Evolutionary conservation across 2,113 vertebrate genomes (phyloP).

Genomic region (Himantopus leucocephalus): DNA sequence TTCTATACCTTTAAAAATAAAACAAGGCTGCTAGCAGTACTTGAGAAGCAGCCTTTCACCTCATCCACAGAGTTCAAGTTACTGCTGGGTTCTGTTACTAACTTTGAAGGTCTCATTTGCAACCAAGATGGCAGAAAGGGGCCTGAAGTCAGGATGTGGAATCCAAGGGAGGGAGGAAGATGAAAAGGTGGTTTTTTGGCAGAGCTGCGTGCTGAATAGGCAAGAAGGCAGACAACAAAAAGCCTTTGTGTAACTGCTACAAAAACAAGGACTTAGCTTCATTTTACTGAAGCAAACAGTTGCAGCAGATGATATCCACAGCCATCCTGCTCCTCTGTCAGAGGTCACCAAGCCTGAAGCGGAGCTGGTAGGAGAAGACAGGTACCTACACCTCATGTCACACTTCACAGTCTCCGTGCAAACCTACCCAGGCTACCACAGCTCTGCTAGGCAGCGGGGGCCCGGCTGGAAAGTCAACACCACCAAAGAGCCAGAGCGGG

Average conservation of each 20-base stretch:
- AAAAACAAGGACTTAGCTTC: not conserved
- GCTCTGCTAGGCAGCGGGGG: not conserved
- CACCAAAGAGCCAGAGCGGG: not conserved
- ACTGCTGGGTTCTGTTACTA: not conserved
- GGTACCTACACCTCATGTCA: not conserved
- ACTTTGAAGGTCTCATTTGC: not conserved
- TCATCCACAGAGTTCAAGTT: not conserved
- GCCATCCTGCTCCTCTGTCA: not conserved
- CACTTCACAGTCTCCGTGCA: not conserved
- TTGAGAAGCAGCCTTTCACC: not conserved
- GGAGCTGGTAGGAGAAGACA: not conserved
- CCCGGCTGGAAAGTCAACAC: not conserved
- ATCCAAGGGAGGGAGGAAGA: not conserved
- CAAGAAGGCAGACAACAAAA: not conserved
- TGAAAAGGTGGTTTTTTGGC: not conserved
- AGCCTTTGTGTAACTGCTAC: not conserved
- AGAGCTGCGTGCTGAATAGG: not conserved
- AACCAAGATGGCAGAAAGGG: not conserved
- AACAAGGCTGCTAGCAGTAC: not conserved
- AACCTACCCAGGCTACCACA: not conserved
- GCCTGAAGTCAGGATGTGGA: conserved; percentile 1
- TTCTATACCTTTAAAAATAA: not conserved
- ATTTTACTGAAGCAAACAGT: not conserved
- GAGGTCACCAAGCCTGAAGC: not conserved
- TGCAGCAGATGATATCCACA: not conserved